Evolutionary conservation across 2,888 invertebrate genomes (phyloP).

Genomic region (Drosophila putrida): DNA sequence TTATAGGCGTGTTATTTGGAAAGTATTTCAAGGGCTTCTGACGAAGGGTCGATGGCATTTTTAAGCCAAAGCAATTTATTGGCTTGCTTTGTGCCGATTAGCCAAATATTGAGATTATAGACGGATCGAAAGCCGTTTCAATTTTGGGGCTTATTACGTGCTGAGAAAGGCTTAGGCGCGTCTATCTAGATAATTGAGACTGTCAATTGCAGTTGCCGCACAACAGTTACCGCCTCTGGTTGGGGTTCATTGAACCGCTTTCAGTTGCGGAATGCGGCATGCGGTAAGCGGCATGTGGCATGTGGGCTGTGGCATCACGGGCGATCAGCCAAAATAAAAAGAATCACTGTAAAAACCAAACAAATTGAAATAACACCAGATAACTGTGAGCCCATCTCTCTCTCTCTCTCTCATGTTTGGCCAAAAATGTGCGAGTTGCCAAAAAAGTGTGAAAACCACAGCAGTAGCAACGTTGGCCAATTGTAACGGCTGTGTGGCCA

Average conservation of each 20-base stretch:
- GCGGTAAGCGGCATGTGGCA: conserved; percentile 14
- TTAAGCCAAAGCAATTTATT: conserved; percentile 75
- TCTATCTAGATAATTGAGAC: conserved; percentile 51
- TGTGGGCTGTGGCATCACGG: conserved; percentile 39
- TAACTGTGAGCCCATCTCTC: conserved; percentile 35
- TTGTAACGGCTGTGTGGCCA: conserved; percentile 40
- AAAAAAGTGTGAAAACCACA: conserved; percentile 76
- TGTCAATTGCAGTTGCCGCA: conserved; percentile 49
- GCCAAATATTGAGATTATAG: conserved; percentile 71
- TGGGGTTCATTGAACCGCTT: conserved; percentile 57
- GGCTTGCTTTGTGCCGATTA: conserved; percentile 77
- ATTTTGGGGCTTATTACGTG: conserved; percentile 50
- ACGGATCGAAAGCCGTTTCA: conserved; percentile 59
- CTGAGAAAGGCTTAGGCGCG: conserved; percentile 63
- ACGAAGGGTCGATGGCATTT: conserved; percentile 40
- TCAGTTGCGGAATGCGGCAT: conserved; percentile 8
- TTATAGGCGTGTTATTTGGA: conserved; percentile 66
- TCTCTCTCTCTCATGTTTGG: conserved; percentile 28
- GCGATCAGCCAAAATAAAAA: conserved; percentile 62
- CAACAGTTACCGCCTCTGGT: not conserved
- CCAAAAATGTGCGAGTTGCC: conserved; percentile 54
- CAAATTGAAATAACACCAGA: conserved; percentile 73
- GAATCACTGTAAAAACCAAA: conserved; percentile 55
- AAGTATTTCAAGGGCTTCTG: conserved; percentile 39
- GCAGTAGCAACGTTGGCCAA: conserved; percentile 40